Evolutionary conservation across 2,888 invertebrate genomes (phyloP), one percentile per base, ranked within the genome.

Genomic region (Lasiommata megera): DNA sequence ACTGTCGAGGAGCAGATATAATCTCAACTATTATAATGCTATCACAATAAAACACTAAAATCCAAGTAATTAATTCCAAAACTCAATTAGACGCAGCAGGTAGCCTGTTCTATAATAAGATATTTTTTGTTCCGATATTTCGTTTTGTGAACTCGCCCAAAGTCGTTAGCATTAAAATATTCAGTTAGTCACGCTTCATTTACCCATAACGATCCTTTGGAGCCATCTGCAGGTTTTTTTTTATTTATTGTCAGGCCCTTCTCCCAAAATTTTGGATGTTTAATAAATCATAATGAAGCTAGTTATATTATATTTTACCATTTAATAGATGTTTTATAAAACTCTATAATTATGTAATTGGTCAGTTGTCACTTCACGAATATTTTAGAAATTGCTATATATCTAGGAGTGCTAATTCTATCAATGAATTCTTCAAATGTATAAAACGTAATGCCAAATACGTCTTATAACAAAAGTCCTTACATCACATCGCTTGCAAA

Each of bases 111-210:
- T 44, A 47, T 58, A 59, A 59, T 59, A 55, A 59, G 46, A 46
- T 28, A 51, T 38, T 59, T 51, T 59, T 59, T 54, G 50, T 50
- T 41, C 41, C 31, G 23, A 54, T 51, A 44, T 54, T 59, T 51
- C 57, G 57, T 57, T 54, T 57, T 54, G 57, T 61, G 57, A 52
- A 54, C 23, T 48, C 14, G 44, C 53, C 53, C 43, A 46, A 41
- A 56, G 29, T 59, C 40, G 40, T 59, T 59, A 56, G 29, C 34
- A 60, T 62, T 60, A 57, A 60, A 57, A 60, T 57, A 62, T 60
- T 60, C 47, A 37, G 56, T 57, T 60, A 62, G 62, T 57, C 57
- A 54, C 53, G 62, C 56, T 51, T 60, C 60, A 62, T 60, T 62
- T 62, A 41, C 31, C 40, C 56, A 44, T 60, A 62, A 60, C 62